These are phyloP conservation scores for Strigamia transsilvanica DNA, from an alignment of 2,888 invertebrate genomes.

Conservation along the genomic window DNA sequence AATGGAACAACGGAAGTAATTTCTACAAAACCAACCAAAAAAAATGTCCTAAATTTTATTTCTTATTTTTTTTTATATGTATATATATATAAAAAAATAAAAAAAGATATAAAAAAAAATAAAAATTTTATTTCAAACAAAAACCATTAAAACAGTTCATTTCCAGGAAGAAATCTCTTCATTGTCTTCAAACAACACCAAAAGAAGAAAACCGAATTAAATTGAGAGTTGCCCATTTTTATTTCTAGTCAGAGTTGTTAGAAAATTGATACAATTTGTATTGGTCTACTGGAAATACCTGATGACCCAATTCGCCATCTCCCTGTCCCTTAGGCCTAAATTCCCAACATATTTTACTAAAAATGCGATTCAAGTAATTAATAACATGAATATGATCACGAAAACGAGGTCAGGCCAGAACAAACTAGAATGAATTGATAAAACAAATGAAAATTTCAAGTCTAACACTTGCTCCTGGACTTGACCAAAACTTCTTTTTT, in stretches of 20 bases:
- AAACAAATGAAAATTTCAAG: not conserved
- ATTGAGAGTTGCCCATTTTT: not conserved
- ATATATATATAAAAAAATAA: too few species aligned
- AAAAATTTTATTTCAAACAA: not conserved
- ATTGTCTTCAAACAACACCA: not conserved
- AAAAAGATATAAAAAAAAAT: too few species aligned
- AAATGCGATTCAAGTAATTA: too few species aligned
- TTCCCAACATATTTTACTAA: conserved; percentile 4
- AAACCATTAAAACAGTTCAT: not conserved
- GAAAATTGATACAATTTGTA: not conserved
- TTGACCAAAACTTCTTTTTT: conserved; percentile 24
- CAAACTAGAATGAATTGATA: not conserved
- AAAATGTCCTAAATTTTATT: not conserved
- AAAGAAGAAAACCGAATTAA: not conserved
- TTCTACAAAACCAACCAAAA: not conserved
- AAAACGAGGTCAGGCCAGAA: not conserved
- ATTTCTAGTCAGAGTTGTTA: not conserved
- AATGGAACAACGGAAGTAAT: not conserved
- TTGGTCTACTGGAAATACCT: conserved; percentile 4
- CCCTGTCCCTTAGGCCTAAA: not conserved
- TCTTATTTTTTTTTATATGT: not conserved
- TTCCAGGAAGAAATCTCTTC: not conserved
- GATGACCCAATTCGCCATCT: not conserved
- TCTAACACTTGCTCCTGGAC: conserved; percentile 11
- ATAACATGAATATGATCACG: not conserved